Evolutionary conservation across 2,888 invertebrate genomes (phyloP).

Genomic region (Muschampia plurimacula): DNA sequence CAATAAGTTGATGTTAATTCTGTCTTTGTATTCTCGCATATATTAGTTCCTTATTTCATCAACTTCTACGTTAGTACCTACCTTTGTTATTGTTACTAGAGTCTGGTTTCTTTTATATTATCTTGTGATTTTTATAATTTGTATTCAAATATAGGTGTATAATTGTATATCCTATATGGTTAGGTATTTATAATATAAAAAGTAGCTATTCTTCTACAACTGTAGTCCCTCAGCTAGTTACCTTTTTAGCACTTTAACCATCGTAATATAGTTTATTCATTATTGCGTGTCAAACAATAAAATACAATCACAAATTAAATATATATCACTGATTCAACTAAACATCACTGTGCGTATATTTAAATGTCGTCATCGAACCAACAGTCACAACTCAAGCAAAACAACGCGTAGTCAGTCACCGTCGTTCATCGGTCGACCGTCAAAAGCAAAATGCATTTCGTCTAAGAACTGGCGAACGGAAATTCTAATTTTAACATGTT

Average conservation of each 20-base stretch:
- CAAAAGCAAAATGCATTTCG: conserved; percentile 74
- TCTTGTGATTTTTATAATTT: no score
- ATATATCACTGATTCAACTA: conserved; percentile 14
- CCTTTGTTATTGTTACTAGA: not conserved
- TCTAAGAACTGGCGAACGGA: conserved; percentile 79
- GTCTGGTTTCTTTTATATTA: not conserved
- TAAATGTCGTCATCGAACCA: conserved; percentile 27
- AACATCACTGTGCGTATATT: conserved; percentile 29
- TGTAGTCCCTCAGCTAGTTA: not conserved
- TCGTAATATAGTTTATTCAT: not conserved
- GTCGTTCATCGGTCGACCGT: conserved; percentile 46
- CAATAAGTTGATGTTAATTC: conserved; percentile 31
- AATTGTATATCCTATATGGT: no score
- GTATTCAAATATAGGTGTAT: no score
- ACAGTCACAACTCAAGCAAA: conserved; percentile 31
- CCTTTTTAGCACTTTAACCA: not conserved
- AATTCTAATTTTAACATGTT: conserved; percentile 83
- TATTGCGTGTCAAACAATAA: not conserved
- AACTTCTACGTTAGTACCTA: not conserved
- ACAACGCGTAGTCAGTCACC: conserved; percentile 43
- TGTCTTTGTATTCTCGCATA: conserved; percentile 22
- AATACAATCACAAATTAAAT: not conserved
- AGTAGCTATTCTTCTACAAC: not conserved
- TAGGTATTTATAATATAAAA: no score
- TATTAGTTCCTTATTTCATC: conserved; percentile 15